Evolutionary conservation across 2,113 vertebrate genomes (phyloP).

Genomic region (Corythoichthys haematopterus): DNA sequence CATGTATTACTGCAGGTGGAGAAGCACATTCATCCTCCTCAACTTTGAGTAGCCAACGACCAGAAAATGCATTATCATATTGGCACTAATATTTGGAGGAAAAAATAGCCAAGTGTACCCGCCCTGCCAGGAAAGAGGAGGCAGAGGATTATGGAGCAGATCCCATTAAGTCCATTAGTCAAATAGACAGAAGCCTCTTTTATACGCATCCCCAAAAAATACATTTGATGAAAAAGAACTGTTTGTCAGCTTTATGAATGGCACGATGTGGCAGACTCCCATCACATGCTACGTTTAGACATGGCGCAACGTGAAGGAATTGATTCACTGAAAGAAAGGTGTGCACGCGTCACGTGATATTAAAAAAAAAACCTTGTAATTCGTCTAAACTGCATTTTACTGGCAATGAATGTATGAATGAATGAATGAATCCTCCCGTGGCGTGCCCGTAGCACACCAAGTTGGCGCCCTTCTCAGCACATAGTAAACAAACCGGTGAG

Average conservation of each 20-base stretch:
- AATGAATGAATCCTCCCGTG: background rate
- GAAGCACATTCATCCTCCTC: background rate
- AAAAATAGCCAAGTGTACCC: conserved; percentile 20
- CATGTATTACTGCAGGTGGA: background rate
- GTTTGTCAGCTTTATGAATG: background rate
- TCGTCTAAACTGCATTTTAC: too few species aligned
- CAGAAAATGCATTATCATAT: background rate
- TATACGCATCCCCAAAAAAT: conserved; percentile 17
- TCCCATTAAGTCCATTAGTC: conserved; percentile 54
- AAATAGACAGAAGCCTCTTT: conserved; percentile 28
- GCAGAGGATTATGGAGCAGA: conserved; percentile 50
- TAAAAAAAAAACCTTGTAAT: background rate
- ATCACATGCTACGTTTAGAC: background rate
- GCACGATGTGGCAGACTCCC: background rate
- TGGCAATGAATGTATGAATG: conserved; percentile 1
- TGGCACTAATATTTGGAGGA: background rate
- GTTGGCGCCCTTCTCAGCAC: conserved; percentile 37
- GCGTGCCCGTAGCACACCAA: conserved; percentile 17
- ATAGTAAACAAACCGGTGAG: conserved; percentile 9
- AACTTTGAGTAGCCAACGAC: background rate
- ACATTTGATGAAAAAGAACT: background rate
- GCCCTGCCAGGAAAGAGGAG: conserved; percentile 11
- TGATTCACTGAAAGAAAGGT: conserved; percentile 1
- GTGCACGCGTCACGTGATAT: background rate
- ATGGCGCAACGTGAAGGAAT: conserved; percentile 4